These are phyloP conservation scores for Uloborus diversus DNA, from an alignment of 1,140 invertebrate species.

Conservation along the genomic window DNA sequence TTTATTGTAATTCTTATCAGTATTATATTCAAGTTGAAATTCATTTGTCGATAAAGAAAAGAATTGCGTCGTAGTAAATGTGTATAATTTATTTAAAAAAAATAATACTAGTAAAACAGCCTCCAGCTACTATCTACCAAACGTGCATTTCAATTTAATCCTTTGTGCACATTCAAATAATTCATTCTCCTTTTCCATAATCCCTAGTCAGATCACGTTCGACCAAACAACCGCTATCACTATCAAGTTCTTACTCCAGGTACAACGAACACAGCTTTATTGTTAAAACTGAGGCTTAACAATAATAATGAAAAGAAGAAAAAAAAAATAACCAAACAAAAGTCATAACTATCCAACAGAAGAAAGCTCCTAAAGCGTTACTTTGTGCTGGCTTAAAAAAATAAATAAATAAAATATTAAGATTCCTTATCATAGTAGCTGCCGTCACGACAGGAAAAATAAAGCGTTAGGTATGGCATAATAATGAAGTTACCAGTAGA, in stretches of 20 bases:
- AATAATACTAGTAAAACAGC: too few species aligned
- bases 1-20: too few species aligned
- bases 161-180: background rate
- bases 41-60: too few species aligned
- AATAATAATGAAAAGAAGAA: background rate
- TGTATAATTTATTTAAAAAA: too few species aligned
- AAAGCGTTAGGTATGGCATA: background rate
- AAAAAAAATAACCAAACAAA: conserved; percentile 2
- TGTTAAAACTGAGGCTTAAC: background rate
- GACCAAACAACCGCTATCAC: background rate
- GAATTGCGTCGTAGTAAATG: too few species aligned
- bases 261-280: background rate
- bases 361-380: background rate
- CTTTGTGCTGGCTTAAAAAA: background rate
- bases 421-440: background rate
- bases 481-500: background rate
- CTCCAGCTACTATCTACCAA: too few species aligned
- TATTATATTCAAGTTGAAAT: too few species aligned
- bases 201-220: background rate
- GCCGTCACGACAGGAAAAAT: too few species aligned
- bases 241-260: background rate
- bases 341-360: conserved; percentile 11
- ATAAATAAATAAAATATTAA: background rate
- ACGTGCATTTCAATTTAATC: too few species aligned
- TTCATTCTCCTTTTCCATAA: background rate